phyloP scores from a whole-genome alignment of 37 sponge, comb jelly and placozoan species.

The Corticium candelabrum region DNA sequence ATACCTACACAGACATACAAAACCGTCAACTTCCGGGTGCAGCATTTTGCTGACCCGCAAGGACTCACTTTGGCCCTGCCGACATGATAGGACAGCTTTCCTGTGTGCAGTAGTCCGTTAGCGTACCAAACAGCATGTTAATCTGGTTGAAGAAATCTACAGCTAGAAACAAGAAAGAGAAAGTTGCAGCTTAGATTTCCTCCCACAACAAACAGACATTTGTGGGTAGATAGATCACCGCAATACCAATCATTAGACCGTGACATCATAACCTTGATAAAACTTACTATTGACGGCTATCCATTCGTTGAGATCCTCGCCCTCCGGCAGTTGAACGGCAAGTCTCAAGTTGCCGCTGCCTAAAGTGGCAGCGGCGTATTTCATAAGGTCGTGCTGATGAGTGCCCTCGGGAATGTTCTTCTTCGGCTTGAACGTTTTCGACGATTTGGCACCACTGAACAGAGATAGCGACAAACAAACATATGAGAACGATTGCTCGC shows the following conservation, averaged over 20 bases:
- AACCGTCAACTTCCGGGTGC: too few species aligned
- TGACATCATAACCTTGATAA: neutral
- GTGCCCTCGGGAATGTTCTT: conserved; percentile 90
- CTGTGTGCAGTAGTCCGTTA: conserved; percentile 88
- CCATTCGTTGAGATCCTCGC: conserved; percentile 98
- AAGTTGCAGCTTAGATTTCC: too few species aligned
- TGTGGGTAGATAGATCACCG: too few species aligned
- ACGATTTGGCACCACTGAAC: conserved; percentile 33
- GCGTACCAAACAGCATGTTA: conserved; percentile 98
- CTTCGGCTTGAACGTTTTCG: conserved; percentile 88
- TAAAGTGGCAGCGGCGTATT: conserved; percentile 77
- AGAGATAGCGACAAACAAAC: neutral
- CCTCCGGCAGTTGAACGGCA: conserved; percentile 92
- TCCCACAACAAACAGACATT: too few species aligned
- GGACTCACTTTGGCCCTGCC: conserved; percentile 95
- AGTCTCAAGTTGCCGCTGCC: conserved; percentile 91
- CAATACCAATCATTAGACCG: neutral
- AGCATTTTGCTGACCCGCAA: too few species aligned
- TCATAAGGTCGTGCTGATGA: conserved; percentile 82
- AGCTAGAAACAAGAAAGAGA: conserved; percentile 41
- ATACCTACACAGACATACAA: conserved; percentile 41
- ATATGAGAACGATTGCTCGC: too few species aligned
- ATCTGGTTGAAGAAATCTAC: conserved; percentile 99
- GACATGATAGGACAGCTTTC: conserved; percentile 96
- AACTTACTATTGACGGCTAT: conserved; percentile 96